Conservation (phyloP, 2,113 vertebrate genomes). For the Lophotis ruficrista region DNA sequence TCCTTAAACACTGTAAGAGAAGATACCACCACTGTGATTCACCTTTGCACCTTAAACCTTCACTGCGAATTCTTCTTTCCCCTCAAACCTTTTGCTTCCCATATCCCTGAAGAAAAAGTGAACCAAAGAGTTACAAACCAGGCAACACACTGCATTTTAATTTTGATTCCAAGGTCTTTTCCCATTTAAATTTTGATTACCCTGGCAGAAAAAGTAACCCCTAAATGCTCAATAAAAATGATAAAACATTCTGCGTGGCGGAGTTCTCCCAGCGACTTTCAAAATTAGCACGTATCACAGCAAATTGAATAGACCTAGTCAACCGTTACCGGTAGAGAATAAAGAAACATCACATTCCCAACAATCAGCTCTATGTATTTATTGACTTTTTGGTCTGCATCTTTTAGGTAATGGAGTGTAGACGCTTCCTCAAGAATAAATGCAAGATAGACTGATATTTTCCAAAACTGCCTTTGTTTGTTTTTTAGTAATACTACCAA, state of each 20-base stretch:
- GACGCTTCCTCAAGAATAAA: neutral
- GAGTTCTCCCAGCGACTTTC: neutral
- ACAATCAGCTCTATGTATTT: neutral
- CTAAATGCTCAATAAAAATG: neutral
- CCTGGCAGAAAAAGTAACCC: neutral
- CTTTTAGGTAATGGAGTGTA: neutral
- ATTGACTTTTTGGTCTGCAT: neutral
- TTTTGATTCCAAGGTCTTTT: neutral
- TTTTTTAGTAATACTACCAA: neutral
- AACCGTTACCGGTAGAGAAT: neutral
- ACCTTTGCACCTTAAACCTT: neutral
- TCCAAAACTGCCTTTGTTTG: neutral
- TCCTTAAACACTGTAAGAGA: constrained; percentile 91
- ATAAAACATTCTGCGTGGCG: neutral
- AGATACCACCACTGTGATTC: neutral
- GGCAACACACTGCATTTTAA: neutral
- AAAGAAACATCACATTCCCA: neutral
- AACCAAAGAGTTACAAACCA: neutral
- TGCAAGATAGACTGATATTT: neutral
- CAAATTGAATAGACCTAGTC: neutral
- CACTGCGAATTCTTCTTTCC: neutral
- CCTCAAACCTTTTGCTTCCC: neutral
- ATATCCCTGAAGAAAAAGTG: neutral
- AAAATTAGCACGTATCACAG: neutral
- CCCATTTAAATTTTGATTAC: neutral